Evolutionary conservation across 2,797 vertebrate species (phyloP), one percentile per base, ranked within the genome.

Genomic region (Eidolon dupreanum): DNA sequence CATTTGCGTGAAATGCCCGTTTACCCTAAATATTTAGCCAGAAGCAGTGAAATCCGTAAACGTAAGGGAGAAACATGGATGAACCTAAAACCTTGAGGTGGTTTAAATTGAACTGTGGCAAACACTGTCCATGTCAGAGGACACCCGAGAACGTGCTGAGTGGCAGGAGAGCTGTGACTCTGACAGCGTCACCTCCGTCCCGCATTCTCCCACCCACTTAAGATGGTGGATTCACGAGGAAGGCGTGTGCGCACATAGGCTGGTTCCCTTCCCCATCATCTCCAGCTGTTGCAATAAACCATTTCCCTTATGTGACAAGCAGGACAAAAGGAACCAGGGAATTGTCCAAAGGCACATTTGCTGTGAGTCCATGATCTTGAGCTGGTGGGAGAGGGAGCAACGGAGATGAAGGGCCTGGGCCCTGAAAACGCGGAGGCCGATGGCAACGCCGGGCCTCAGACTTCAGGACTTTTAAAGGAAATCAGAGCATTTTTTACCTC

Each of bases 311-410:
- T 86, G 71, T 96, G 97, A 96, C 98, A 85, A 96, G 90, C 73
- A 73, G 95, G 97, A 97, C 98, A 97, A 97, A 98, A 97, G 97
- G 49, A 97, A 97, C 2, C 87, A 59, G 97, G 98, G 97, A 97
- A 96, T 97, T 98, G 98, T 97, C 97, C 97, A 96, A 94, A 96
- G 96, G 96, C 94, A 71, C 90, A 89, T 98, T 97, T 97, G 98
- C 98, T 97, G 97, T 98, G 49, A 49, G 49, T 49, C 15, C 33
- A 31, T 26, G 24, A 4, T 57, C 49, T 26, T 10, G 55, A 26
- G 19, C 55, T 28, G 43, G 2, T 31, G 22, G 16, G 13, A 63
- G 38, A n/a, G 31, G 20, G 49, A 49, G 49, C 15, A 5, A 16
- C 4, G 15, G 49, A 16, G 24, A 24, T 22, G 53, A 38, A 49